Base-by-base conservation (phyloP, 2,113 vertebrate genomes). In the Clinocottus analis region DNA sequence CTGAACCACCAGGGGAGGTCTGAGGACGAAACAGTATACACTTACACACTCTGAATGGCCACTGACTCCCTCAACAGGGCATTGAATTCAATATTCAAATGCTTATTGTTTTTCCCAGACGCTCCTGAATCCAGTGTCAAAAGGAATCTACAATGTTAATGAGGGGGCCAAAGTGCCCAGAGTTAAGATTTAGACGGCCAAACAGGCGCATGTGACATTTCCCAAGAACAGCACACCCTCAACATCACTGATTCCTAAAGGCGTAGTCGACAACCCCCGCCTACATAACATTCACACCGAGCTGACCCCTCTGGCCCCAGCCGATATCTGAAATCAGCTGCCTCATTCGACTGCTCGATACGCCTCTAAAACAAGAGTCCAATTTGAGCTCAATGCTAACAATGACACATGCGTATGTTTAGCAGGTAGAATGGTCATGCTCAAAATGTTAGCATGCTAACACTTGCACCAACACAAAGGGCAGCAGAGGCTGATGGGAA, bases 141-240 rank as follows among this genome's bases (percentile, higher is more conserved):
- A 88, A 74, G 82, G 84, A 91, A 93, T 94, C 88, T 92, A 88
- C 90, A 92, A 92, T 93, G 91, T 91, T 93, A 93, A 94, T 93
- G 89, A 91, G 89, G 85, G 78, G 63, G 87, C 56, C 70, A 80
- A 82, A 81, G 68, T 67, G 72, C 43, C 78, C 70, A 59, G 68
- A 79, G 77, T 83, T 82, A 74, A 85, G 80, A 85, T 81, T 92
- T 78, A 79, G 56, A 91, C 80, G 11, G 75, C 82, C 85, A 71
- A 82, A 83, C 77, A 84, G 63, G 78, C 49, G 33, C 74, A 65
- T 58, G 83, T 90, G 90, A 89, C 87, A 72, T 83, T 91, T 91
- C 62, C 75, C 70, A 85, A 82, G 45, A 90, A 84, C 84, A 80
- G 81, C 76, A 67, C 64, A 8, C 62, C 3, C 65, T 80, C 64